Evolutionary conservation across 2,797 vertebrate species (phyloP).

Genomic region (Zalophus californianus): DNA sequence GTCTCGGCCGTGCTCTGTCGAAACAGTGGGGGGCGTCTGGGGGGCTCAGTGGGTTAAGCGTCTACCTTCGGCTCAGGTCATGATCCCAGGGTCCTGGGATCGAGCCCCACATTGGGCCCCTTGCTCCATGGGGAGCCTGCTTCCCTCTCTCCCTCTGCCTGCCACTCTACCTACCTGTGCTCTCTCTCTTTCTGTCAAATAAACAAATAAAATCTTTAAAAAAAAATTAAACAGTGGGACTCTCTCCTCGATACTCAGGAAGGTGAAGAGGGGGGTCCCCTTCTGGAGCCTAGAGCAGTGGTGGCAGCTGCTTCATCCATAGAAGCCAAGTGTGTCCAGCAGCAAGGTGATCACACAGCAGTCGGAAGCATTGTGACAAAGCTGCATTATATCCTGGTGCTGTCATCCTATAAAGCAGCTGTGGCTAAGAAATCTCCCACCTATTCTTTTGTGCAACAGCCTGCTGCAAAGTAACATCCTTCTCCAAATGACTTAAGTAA

Average conservation of each 20-base stretch:
- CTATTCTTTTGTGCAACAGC: not conserved
- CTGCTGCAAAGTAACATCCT: not conserved
- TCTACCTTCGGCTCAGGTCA: too few relatives aligned
- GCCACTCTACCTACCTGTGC: too few relatives aligned
- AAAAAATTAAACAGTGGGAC: too few relatives aligned
- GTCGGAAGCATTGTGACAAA: not conserved
- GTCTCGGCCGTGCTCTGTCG: not conserved
- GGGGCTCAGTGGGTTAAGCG: too few relatives aligned
- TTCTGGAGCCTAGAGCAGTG: not conserved
- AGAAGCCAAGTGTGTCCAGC: not conserved
- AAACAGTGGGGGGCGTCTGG: not conserved
- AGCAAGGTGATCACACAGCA: not conserved
- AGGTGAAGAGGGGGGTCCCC: not conserved
- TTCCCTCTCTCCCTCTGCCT: too few relatives aligned
- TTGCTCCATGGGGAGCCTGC: too few relatives aligned
- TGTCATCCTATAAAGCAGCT: not conserved
- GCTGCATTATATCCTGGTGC: not conserved
- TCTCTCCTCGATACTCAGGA: not conserved
- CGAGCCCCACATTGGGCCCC: too few relatives aligned
- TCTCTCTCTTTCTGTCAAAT: too few relatives aligned
- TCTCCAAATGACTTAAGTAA: not conserved
- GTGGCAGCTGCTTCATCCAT: accelerated
- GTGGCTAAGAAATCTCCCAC: not conserved
- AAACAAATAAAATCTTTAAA: too few relatives aligned
- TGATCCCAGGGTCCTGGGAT: too few relatives aligned